Base-by-base conservation (phyloP, 2,888 invertebrate genomes). In the Heliconius charithonia region DNA sequence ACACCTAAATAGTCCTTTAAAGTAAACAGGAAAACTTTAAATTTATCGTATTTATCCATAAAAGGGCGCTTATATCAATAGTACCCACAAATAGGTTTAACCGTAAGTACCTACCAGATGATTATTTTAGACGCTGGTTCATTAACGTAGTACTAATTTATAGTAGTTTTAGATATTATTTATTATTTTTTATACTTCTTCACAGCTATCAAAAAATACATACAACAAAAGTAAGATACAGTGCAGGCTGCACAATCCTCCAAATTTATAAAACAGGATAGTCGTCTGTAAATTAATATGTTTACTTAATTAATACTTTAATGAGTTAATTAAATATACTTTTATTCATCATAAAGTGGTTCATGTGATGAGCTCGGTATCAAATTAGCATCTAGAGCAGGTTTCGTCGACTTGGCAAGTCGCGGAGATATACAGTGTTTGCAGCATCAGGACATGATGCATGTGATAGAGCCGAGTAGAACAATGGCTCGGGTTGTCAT, bases 401-500 rank as follows among this genome's bases (percentile, higher is more conserved):
- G 27, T 45, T 41, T 51, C 22, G 27, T 27, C 51, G 22, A 10
- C 51, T 27, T 63, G 27, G 27, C 27, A 3, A 27, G 45, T 25
- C 45, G 45, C 25, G 25, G 27, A 45, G 25, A 70, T 27, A 12
- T 45, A 6, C 51, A 56, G 59, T 4, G 27, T n/a, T 62, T 74
- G 74, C 63, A 74, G 63, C 63, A 63, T 41, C 63, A 74, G 74
- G 45, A 65, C 41, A 63, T 27, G 74, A 74, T 59, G 80, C 76
- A 66, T 25, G 63, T 72, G 77, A 74, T 77, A 67, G 66, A 78
- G 78, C 70, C 81, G 81, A 77, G 78, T 76, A 78, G 81, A 81
- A 82, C 81, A 83, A 81, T 81, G 80, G 80, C 72, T 73, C 73
- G 72, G 51, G 67, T 76, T 79, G 79, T 79, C 79, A 76, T 62